phyloP scores from a whole-genome alignment of 2,888 invertebrate species.

The Drosophila meridiana region DNA sequence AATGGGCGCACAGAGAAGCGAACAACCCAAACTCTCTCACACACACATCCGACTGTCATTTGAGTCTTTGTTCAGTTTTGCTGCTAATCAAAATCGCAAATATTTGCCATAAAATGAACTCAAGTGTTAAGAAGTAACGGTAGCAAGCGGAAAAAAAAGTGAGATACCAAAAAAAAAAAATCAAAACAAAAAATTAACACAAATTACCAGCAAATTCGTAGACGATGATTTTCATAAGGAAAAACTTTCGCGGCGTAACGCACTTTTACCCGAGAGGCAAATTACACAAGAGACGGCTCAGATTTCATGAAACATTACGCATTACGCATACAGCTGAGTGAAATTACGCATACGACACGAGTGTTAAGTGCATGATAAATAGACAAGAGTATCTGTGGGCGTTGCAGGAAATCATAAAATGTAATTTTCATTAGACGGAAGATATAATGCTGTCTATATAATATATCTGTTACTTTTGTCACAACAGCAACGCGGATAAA shows the following conservation, averaged over 20 bases:
- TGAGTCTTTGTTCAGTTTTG: slow-evolving; percentile 22
- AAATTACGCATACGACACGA: slow-evolving; percentile 61
- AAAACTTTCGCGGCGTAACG: slow-evolving; percentile 28
- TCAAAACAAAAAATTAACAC: slow-evolving; percentile 10
- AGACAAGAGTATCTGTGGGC: slow-evolving; percentile 42
- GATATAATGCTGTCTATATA: slow-evolving; percentile 50
- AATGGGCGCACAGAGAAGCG: slow-evolving; percentile 29
- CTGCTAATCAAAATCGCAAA: slow-evolving; percentile 57
- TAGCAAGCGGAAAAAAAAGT: slow-evolving; percentile 4
- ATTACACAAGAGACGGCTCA: slow-evolving; percentile 57
- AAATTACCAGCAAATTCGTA: slow-evolving; percentile 38
- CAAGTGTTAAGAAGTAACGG: slow-evolving; percentile 67
- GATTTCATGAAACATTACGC: slow-evolving; percentile 64
- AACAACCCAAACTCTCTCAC: slow-evolving; percentile 4
- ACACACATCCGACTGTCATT: slow-evolving; percentile 25
- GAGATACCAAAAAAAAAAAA: not conserved
- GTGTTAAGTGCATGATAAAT: slow-evolving; percentile 48
- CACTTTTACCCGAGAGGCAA: slow-evolving; percentile 21
- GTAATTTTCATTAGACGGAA: slow-evolving; percentile 73
- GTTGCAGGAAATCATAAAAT: slow-evolving; percentile 76
- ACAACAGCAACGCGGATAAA: slow-evolving; percentile 47
- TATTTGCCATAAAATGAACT: slow-evolving; percentile 45
- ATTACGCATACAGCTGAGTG: slow-evolving; percentile 53
- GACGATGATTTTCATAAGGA: slow-evolving; percentile 25
- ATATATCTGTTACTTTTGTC: slow-evolving; percentile 60